These are phyloP conservation scores for Tenebrio molitor DNA, from an alignment of 1,140 invertebrate genomes.

Conservation along the genomic window DNA sequence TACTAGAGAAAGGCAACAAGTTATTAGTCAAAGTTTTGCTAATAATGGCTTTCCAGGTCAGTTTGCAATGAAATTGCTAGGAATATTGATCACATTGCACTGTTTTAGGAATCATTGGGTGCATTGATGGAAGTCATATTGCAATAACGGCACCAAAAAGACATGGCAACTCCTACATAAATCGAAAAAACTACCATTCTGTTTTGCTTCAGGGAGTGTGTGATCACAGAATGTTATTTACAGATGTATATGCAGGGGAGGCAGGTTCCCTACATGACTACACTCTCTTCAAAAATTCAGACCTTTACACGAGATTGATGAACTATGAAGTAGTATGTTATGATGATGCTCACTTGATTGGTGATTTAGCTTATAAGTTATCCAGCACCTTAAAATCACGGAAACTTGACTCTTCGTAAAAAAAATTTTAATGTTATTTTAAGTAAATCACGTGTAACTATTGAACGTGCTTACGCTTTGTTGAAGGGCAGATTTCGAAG, in stretches of 20 bases:
- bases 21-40: conserved; percentile 2
- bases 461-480: not conserved
- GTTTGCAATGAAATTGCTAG: conserved; percentile 6
- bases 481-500: conserved; percentile 6
- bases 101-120: not conserved
- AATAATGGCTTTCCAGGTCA: not conserved
- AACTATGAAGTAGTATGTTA: not conserved
- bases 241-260: conserved; percentile 38
- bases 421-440: not conserved
- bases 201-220: conserved; percentile 39
- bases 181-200: conserved; percentile 39
- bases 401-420: not conserved
- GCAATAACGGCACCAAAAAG: not conserved
- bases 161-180: conserved; percentile 2
- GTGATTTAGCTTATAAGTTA: conserved; percentile 44
- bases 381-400: conserved; percentile 11
- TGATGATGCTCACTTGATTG: conserved; percentile 22
- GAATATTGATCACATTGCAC: no score
- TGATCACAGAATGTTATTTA: conserved; percentile 39
- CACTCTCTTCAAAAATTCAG: conserved; percentile 37
- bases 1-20: not conserved
- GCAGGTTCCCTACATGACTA: conserved; percentile 32
- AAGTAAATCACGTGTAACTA: not conserved
- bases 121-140: not conserved
- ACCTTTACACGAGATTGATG: not conserved